A percentile compares a stretch with the other conserved stretches of the same genome.
These are phyloP conservation scores for Actinopyga echinites DNA, from an alignment of 53 echinoderm and acorn worm genomes.

Conservation along the genomic window DNA sequence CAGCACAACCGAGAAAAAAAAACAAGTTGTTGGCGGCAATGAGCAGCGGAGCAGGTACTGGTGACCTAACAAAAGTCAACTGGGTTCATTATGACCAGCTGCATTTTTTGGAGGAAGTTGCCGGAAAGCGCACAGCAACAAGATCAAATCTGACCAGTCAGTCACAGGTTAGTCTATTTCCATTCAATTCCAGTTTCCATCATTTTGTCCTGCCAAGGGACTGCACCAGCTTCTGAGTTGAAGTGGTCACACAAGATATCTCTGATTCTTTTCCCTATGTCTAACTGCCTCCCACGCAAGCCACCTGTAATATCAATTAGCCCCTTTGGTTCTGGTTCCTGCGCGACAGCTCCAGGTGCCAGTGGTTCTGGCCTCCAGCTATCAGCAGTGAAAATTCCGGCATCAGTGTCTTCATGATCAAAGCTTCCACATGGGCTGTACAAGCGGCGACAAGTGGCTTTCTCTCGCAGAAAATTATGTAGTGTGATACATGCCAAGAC, in stretches of 20 bases:
- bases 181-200: no score
- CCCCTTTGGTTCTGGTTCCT: not conserved
- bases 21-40: no score
- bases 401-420: not conserved
- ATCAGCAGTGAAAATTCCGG: not conserved
- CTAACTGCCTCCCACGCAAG: not conserved
- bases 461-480: not conserved
- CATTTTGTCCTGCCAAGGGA: not conserved
- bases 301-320: not conserved
- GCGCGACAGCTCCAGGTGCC: not conserved
- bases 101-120: no score
- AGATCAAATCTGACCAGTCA: no score
- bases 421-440: not conserved
- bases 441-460: not conserved
- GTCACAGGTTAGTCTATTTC: no score
- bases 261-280: not conserved
- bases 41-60: no score
- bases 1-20: no score
- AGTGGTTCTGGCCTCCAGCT: constrained; percentile 1
- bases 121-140: no score
- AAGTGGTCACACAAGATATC: not conserved
- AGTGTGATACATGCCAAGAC: constrained; percentile 1
- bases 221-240: not conserved
- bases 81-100: no score
- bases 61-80: no score